phyloP scores from a whole-genome alignment of 2,797 vertebrate genomes.

The Taeniopygia guttata region DNA sequence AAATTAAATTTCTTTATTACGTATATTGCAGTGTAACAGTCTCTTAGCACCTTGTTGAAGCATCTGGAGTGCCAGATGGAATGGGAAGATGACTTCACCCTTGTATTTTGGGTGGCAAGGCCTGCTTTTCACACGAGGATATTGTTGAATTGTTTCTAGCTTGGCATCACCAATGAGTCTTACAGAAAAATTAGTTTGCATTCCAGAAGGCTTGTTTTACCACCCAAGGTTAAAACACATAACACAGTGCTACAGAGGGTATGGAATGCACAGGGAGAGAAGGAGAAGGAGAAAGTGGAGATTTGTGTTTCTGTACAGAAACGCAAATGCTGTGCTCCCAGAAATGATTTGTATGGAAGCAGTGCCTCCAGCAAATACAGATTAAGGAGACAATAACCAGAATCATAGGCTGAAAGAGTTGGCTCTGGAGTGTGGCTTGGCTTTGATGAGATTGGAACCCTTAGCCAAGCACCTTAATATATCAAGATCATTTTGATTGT shows the following conservation, averaged over 20 bases:
- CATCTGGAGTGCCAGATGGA: background rate
- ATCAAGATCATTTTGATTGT: background rate
- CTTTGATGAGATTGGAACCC: background rate
- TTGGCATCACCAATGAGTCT: background rate
- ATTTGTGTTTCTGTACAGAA: background rate
- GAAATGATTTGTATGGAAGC: background rate
- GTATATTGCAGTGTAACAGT: background rate
- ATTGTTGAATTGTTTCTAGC: background rate
- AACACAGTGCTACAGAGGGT: rapidly evolving
- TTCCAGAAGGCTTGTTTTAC: background rate
- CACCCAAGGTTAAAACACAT: background rate
- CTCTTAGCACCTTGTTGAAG: background rate
- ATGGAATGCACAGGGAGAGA: background rate
- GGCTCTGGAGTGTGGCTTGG: background rate
- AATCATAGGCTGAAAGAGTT: background rate
- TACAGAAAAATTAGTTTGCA: background rate
- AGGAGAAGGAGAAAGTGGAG: background rate
- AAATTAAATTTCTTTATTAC: background rate
- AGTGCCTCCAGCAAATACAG: background rate
- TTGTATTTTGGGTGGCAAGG: background rate
- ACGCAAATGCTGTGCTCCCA: rapidly evolving
- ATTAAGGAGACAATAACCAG: background rate
- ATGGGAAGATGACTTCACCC: background rate
- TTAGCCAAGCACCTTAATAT: background rate
- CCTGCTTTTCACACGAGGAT: background rate